Percentiles rank a stretch among this genome's conserved stretches.
Evolutionary conservation across 2,888 invertebrate species (phyloP).

Genomic region (Acrobasis repandana): DNA sequence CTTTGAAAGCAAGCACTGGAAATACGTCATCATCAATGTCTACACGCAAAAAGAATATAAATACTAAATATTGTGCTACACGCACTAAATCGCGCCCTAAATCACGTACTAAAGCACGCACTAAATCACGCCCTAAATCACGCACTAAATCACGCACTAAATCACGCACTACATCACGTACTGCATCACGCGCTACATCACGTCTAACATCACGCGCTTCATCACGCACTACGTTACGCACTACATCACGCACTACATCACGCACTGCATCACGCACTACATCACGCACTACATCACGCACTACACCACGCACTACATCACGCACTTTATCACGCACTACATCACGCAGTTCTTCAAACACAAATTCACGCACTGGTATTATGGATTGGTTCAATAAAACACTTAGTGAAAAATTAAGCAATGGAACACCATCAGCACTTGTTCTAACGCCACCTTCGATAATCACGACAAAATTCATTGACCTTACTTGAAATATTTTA

Average conservation of each 20-base stretch:
- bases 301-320: constrained; percentile 28
- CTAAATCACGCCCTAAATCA: not conserved
- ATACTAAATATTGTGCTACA: not conserved
- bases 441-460: constrained; percentile 37
- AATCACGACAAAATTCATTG: constrained; percentile 42
- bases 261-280: constrained; percentile 29
- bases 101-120: too few relatives aligned
- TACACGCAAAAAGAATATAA: too few relatives aligned
- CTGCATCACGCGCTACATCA: not conserved
- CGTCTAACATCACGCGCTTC: too few relatives aligned
- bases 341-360: not conserved
- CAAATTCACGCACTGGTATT: constrained; percentile 33
- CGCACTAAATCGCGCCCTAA: not conserved
- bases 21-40: too few relatives aligned
- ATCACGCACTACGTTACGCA: not conserved
- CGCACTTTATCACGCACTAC: not conserved
- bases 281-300: not conserved
- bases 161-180: constrained; percentile 26
- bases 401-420: constrained; percentile 39
- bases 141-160: not conserved
- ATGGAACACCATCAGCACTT: constrained; percentile 35
- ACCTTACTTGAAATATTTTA: constrained; percentile 43
- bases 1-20: too few relatives aligned
- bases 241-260: not conserved
- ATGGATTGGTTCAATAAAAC: constrained; percentile 58